Evolutionary conservation across 2,797 vertebrate species (phyloP).

Genomic region (Anolis apletophallus): DNA sequence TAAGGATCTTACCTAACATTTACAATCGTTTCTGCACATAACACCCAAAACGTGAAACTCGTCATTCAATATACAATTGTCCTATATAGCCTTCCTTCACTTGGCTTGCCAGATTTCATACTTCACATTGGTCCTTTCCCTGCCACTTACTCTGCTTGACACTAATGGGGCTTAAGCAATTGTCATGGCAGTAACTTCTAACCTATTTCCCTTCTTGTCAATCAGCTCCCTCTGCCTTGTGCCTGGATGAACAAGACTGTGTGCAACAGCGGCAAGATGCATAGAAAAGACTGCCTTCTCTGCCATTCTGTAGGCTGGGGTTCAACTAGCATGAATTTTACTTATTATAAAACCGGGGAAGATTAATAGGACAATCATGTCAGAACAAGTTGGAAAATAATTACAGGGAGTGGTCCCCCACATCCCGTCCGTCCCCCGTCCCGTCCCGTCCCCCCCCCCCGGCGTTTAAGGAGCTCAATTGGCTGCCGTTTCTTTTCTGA

Average conservation of each 20-base stretch:
- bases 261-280: not conserved
- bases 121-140: not conserved
- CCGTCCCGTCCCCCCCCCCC: no score
- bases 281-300: not conserved
- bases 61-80: not conserved
- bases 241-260: not conserved
- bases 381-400: not conserved
- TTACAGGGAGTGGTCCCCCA: no score
- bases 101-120: no score
- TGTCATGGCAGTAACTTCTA: not conserved
- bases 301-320: not conserved
- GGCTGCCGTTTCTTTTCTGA: no score
- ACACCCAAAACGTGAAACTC: not conserved
- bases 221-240: not conserved
- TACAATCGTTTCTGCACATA: not conserved
- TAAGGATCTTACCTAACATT: not conserved
- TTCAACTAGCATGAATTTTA: not conserved
- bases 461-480: no score
- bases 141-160: not conserved
- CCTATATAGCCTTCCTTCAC: not conserved
- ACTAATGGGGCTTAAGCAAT: not conserved
- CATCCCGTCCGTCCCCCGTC: no score
- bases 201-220: conserved; percentile 9
- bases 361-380: not conserved
- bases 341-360: not conserved